Conservation (phyloP, 2,888 invertebrate genomes). For the Halictus ligatus region DNA sequence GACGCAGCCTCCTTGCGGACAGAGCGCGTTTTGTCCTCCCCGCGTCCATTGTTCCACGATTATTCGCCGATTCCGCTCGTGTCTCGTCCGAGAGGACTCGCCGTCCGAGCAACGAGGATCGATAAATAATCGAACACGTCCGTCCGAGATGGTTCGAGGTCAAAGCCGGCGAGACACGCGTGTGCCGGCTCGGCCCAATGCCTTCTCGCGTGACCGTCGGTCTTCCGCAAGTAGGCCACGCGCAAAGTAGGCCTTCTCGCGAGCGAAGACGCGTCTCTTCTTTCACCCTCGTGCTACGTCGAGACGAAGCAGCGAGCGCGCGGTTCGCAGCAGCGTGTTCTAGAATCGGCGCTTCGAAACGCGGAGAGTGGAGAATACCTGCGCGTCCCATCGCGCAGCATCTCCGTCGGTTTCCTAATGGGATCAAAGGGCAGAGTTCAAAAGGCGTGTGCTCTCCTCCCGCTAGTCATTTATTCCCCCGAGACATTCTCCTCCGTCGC, state of each 20-base stretch:
- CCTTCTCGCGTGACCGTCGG: conserved; percentile 72
- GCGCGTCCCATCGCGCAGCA: conserved; percentile 2
- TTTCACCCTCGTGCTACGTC: conserved; percentile 10
- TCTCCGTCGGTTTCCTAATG: conserved; percentile 23
- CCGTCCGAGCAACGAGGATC: neutral
- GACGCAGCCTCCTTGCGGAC: conserved; percentile 53
- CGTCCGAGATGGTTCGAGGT: conserved; percentile 47
- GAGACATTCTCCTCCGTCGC: conserved; percentile 33
- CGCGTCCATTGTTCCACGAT: neutral
- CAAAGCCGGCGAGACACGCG: conserved; percentile 55
- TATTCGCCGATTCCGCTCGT: neutral
- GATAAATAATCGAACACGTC: conserved; percentile 23
- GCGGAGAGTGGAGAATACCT: conserved; percentile 27
- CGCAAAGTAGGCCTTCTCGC: conserved; percentile 77
- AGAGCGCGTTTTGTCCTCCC: conserved; percentile 31
- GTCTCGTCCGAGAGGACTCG: neutral
- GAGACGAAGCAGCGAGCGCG: conserved; percentile 39
- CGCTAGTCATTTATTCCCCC: conserved; percentile 26
- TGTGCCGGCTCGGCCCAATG: conserved; percentile 55
- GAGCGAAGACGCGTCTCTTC: conserved; percentile 62
- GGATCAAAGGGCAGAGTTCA: conserved; percentile 46
- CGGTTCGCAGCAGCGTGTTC: conserved; percentile 2
- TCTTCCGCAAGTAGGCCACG: conserved; percentile 77
- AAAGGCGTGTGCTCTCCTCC: conserved; percentile 29
- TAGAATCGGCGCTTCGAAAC: conserved; percentile 38